Conservation (phyloP, 2,113 vertebrate genomes). For the Aplodontia rufa region DNA sequence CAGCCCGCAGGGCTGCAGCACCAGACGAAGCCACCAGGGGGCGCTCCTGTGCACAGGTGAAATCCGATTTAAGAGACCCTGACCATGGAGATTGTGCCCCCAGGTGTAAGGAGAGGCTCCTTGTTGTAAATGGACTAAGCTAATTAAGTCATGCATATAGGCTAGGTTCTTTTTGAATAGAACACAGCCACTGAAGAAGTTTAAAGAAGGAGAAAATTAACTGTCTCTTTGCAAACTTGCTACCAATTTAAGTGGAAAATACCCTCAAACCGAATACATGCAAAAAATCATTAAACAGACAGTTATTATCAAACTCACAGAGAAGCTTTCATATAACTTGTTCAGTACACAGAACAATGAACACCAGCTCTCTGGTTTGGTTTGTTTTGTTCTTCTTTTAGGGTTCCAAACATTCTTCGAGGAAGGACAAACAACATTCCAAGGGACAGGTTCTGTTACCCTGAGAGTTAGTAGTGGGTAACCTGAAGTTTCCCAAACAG, state of each 20-base stretch:
- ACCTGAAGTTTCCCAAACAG: not conserved
- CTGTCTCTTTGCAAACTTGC: not conserved
- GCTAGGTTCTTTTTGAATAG: not conserved
- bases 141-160: too few species aligned
- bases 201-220: not conserved
- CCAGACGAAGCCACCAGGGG: not conserved
- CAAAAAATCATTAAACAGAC: not conserved
- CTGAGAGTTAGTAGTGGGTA: not conserved
- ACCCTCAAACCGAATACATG: not conserved
- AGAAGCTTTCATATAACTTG: not conserved
- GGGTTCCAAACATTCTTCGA: not conserved
- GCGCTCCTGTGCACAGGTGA: not conserved
- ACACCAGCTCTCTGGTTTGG: not conserved
- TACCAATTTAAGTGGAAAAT: not conserved
- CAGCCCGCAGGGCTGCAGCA: not conserved
- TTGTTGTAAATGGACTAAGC: not conserved
- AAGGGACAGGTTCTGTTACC: not conserved
- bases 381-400: not conserved
- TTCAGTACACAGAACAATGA: not conserved
- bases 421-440: not conserved
- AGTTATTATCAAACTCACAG: not conserved
- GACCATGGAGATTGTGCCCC: accelerated
- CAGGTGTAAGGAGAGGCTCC: not conserved
- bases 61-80: not conserved
- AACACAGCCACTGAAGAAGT: not conserved